Evolutionary conservation across 1,140 invertebrate species (phyloP), one percentile per base, ranked within the genome.

Genomic region (Melipona quadrifasciata): DNA sequence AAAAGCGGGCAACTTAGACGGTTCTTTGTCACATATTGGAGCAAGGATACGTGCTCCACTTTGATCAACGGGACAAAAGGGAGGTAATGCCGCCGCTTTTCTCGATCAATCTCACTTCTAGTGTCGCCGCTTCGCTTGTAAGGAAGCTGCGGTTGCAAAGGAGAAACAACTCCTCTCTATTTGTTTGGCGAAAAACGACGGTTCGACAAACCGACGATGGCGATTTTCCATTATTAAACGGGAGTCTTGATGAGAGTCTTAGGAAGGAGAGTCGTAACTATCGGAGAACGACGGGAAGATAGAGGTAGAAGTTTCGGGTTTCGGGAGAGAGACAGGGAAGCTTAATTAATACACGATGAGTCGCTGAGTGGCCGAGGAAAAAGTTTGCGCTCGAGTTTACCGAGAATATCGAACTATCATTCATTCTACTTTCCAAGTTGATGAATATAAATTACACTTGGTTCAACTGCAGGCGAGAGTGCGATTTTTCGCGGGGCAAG

Each of bases 61-160:
- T 82, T 75, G 80, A 82, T 82, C 80, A 73, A 65, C n/a, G 71
- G 6, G 47, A 82, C 80, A 82, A 82, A 75, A 47, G 68, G 14
- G 19, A 21, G 34, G 78, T 55, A 51, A 70, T 21, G 17, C 64
- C 51, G 24, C 55, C 58, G 27, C 27, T 39, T 31, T 57, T 68
- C 51, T 6, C 70, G 31, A 73, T 81, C 79, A 64, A 74, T 73
- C 70, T 53, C 4, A 34, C 4, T 27, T 19, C 78, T 27, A 8
- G 10, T 34, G 39, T n/a, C n/a, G 31, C 31, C 51, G 53, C 39
- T 19, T 10, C 24, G n/a, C 39, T 19, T 16, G 70, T 11, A 24
- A 53, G 47, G 53, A 10, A 31, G 31, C 12, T 39, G 24, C n/a
- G n/a, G 76, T 21, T 39, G 21, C 19, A 17, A 39, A 34, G 68